These are phyloP conservation scores for Protomyctophum bolini DNA, from an alignment of 2,113 vertebrate genomes.

Conservation along the genomic window DNA sequence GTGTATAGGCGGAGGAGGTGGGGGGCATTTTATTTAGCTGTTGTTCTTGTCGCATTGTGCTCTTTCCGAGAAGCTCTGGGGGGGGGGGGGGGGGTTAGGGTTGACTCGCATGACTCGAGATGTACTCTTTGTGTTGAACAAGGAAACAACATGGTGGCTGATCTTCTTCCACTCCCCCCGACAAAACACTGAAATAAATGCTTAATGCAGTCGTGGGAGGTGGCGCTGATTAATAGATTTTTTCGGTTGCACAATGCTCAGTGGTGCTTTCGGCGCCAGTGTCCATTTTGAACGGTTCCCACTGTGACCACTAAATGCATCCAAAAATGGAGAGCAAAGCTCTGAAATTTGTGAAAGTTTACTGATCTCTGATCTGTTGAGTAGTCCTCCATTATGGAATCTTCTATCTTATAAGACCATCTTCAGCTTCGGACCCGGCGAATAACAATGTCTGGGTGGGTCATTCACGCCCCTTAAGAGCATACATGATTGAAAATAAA, in stretches of 20 bases:
- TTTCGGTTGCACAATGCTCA: slow-evolving; percentile 30
- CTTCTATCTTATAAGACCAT: slow-evolving; percentile 16
- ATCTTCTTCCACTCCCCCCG: neutral
- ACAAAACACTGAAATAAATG: slow-evolving; percentile 11
- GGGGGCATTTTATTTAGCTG: neutral
- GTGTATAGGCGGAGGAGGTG: too few species aligned
- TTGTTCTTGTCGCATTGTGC: neutral
- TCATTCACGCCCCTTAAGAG: slow-evolving; percentile 31
- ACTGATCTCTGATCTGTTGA: slow-evolving; percentile 18
- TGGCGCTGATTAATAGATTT: slow-evolving; percentile 39
- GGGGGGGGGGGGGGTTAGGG: slow-evolving; percentile 13
- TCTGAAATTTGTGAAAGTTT: slow-evolving; percentile 31
- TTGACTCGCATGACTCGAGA: slow-evolving; percentile 2
- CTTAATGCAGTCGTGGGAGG: slow-evolving; percentile 7
- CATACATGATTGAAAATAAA: slow-evolving; percentile 32
- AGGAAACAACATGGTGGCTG: slow-evolving; percentile 2
- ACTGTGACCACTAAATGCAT: slow-evolving; percentile 5
- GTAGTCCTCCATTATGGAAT: slow-evolving; percentile 14
- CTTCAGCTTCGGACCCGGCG: slow-evolving; percentile 1
- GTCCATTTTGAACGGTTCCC: slow-evolving; percentile 23
- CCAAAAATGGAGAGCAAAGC: slow-evolving; percentile 30
- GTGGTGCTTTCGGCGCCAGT: slow-evolving; percentile 20
- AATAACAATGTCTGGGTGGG: slow-evolving; percentile 14
- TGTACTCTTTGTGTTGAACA: slow-evolving; percentile 11
- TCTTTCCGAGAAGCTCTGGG: slow-evolving; percentile 16